Base-by-base conservation (phyloP, 2,888 invertebrate genomes). In the Leptinotarsa haldemani region DNA sequence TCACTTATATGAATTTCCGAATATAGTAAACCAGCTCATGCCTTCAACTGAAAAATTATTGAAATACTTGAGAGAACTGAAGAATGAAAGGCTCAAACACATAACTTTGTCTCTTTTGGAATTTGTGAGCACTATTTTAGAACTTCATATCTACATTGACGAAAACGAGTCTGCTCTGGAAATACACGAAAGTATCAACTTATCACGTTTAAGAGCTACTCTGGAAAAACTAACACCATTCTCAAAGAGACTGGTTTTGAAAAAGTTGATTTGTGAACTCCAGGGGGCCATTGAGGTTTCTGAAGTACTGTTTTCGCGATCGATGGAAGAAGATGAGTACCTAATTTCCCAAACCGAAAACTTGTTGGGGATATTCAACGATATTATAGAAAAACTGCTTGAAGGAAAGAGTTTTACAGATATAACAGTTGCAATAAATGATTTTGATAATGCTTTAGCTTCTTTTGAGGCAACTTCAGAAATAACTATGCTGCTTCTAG, bases 31-130 rank as follows among this genome's bases (percentile, higher is more conserved):
- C 48, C 74, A 74, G n/a, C 69, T 80, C 46, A 65, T 77, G 56
- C 74, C 77, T 16, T 63, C 30, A 16, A 69, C 78, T 7, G 71
- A 58, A 47, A 66, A 71, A 12, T 71, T 81, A 4, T 22, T 75
- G 30, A 63, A 68, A 20, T 40, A 76, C n/a, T 56, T 77, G 18
- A 77, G 81, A 67, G 67, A 72, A 58, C 65, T 79, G 15, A 74
- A 77, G n/a, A 76, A 73, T n/a, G 76, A 77, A 1, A 79, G 77
- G 50, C 74, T 83, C 22, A 74, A 75, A 67, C 81, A 82, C 65
- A 81, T 80, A 25, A 63, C 64, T 20, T 78, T 72, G 66, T 73
- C 80, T 12, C 50, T 80, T 22, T 67, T 69, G 4, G 76, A 80
- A 69, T 74, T 80, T 53, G 71, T 70, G 1, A 74, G 68, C 61